Percentiles rank a stretch among this genome's conserved stretches.
Conservation (phyloP, 2,113 vertebrate species). For the Pseudorasbora parva region DNA sequence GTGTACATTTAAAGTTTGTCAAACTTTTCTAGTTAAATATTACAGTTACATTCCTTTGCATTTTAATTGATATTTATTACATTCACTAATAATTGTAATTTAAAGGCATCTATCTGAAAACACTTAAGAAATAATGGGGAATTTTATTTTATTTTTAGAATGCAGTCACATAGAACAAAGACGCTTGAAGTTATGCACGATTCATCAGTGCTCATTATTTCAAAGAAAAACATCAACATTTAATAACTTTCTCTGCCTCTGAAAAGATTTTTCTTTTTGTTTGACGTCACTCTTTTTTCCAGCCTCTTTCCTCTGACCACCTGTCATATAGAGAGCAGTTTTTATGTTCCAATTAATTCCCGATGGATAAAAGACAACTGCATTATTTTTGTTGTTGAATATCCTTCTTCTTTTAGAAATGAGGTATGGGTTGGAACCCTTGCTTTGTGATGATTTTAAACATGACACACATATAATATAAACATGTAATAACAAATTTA, state of each 20-base stretch:
- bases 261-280: neutral
- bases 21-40: neutral
- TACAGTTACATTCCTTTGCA: neutral
- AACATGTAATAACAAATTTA: neutral
- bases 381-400: neutral
- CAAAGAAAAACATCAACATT: neutral
- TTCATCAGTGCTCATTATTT: neutral
- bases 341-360: neutral
- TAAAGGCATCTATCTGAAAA: neutral
- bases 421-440: neutral
- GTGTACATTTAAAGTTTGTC: neutral
- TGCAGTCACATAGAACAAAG: neutral
- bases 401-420: neutral
- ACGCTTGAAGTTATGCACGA: neutral
- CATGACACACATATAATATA: neutral
- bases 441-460: neutral
- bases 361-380: neutral
- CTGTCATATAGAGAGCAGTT: conserved; percentile 14
- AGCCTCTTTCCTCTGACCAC: neutral
- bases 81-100: neutral
- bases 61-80: neutral
- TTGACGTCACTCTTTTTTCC: neutral
- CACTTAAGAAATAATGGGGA: neutral
- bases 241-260: neutral
- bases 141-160: neutral